These are phyloP conservation scores for Phodopus roborovskii DNA, from an alignment of 2,113 vertebrate species.

Conservation along the genomic window DNA sequence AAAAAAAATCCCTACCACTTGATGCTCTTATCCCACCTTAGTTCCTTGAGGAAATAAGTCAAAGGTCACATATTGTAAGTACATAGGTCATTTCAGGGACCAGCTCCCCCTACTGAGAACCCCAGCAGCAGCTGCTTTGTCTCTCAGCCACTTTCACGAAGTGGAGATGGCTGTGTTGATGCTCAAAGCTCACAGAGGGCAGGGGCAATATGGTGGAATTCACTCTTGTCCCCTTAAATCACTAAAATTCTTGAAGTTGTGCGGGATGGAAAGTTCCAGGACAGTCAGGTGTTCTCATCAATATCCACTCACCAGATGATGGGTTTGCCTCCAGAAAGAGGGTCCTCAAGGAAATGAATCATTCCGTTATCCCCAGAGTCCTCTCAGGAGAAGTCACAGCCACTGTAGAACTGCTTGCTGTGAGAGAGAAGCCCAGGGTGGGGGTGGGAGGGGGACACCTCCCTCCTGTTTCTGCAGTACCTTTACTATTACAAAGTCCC, in stretches of 20 bases:
- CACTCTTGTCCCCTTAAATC: background rate
- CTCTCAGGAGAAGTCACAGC: too few species aligned
- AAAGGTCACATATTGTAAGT: background rate
- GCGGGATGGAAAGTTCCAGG: background rate
- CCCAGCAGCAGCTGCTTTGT: background rate
- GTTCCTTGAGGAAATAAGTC: background rate
- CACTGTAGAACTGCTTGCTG: too few species aligned
- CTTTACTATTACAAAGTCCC: background rate
- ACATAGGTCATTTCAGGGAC: fast-evolving
- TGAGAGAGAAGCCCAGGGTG: background rate
- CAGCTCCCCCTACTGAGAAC: background rate
- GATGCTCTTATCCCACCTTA: background rate
- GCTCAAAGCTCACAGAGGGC: background rate
- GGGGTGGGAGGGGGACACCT: too few species aligned
- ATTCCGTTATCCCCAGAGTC: fast-evolving
- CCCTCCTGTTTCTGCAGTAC: background rate
- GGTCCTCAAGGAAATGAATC: background rate
- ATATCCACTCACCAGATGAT: background rate
- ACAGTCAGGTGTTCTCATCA: fast-evolving
- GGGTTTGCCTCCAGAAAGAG: background rate
- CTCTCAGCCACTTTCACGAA: too few species aligned
- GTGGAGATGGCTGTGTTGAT: background rate
- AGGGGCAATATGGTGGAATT: background rate
- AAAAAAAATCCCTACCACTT: background rate
- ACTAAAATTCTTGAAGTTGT: background rate